Conservation (phyloP, 2,888 invertebrate genomes). For the Diachrysia chrysitis region DNA sequence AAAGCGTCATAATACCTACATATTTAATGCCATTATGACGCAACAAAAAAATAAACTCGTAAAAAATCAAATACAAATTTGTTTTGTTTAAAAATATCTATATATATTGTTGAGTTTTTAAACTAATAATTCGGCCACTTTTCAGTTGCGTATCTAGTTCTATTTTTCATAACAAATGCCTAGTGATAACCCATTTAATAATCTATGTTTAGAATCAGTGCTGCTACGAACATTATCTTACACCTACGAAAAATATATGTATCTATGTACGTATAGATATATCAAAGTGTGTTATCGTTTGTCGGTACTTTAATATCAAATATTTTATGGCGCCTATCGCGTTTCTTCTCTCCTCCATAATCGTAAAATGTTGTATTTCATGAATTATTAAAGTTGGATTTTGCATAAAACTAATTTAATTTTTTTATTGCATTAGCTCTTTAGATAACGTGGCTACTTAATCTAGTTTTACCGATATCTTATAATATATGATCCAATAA, state of each 20-base stretch:
- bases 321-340: conserved; percentile 49
- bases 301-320: conserved; percentile 49
- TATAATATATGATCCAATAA: no score
- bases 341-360: conserved; percentile 19
- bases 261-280: conserved; percentile 1
- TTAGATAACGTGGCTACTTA: neutral
- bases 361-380: conserved; percentile 44
- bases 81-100: no score
- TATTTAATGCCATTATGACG: no score
- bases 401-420: conserved; percentile 25
- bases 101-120: no score
- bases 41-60: no score
- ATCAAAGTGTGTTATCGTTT: conserved; percentile 36
- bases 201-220: conserved; percentile 35
- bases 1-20: no score
- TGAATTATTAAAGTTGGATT: conserved; percentile 38
- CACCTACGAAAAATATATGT: conserved; percentile 27
- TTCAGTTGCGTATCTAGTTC: neutral
- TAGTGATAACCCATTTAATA: conserved; percentile 26
- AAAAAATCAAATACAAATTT: no score
- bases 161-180: neutral
- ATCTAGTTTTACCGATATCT: neutral
- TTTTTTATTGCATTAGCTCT: conserved; percentile 19
- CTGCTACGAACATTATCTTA: conserved; percentile 32
- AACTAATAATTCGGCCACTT: no score